Evolutionary conservation across 1,140 invertebrate species (phyloP).

Genomic region (Bombus cullumanus): DNA sequence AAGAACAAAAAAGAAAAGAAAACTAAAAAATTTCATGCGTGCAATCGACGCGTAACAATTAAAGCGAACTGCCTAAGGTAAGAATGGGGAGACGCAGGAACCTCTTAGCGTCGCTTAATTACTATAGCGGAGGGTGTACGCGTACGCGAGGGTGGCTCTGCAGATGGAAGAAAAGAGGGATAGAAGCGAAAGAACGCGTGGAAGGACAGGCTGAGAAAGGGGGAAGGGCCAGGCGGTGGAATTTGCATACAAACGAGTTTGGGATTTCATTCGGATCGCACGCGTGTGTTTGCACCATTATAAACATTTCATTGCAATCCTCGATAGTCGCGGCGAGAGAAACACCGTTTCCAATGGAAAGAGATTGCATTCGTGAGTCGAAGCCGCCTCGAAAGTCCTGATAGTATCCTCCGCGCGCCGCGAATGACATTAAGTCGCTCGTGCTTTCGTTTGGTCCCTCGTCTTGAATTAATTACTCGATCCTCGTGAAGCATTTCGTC

Average conservation of each 20-base stretch:
- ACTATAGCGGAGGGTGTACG: conserved; percentile 27
- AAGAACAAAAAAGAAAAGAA: too few relatives aligned
- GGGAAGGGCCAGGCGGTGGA: conserved; percentile 1
- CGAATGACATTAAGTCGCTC: not conserved
- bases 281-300: conserved; percentile 59
- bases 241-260: conserved; percentile 75
- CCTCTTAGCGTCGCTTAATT: conserved; percentile 72
- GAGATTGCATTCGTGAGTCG: conserved; percentile 19
- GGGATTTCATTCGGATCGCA: conserved; percentile 67
- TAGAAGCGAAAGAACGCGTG: conserved; percentile 14
- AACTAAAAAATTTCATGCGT: too few relatives aligned
- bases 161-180: not conserved
- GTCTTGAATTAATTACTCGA: conserved; percentile 5
- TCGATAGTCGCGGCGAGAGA: conserved; percentile 11
- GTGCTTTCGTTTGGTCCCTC: not conserved
- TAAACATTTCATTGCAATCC: conserved; percentile 59
- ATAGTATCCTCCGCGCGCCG: not conserved
- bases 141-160: not conserved
- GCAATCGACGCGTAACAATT: conserved; percentile 71
- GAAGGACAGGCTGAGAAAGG: not conserved
- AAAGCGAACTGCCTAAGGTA: conserved; percentile 54
- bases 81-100: conserved; percentile 62
- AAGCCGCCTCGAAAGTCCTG: not conserved
- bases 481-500: not conserved
- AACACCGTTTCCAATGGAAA: conserved; percentile 12